Conservation (phyloP, 2,888 invertebrate species). For the Aplocera efformata region DNA sequence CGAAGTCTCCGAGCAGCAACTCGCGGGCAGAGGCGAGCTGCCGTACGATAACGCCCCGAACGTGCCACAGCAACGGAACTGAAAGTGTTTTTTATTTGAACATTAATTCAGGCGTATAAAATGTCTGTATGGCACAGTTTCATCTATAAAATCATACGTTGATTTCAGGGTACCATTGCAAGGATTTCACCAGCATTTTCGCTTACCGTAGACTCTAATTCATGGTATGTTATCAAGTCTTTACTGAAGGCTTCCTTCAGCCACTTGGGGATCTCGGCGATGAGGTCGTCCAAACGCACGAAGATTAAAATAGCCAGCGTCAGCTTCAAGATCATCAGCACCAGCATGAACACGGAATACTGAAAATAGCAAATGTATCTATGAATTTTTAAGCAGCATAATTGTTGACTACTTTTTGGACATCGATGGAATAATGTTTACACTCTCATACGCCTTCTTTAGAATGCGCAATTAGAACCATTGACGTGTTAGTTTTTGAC, state of each 20-base stretch:
- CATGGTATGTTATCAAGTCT: conserved; percentile 72
- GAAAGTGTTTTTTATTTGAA: no score
- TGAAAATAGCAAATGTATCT: conserved; percentile 53
- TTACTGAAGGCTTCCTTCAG: conserved; percentile 66
- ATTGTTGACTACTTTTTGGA: no score
- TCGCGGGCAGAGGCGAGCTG: conserved; percentile 41
- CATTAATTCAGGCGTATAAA: no score
- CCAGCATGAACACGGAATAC: conserved; percentile 85
- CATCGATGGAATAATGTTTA: no score
- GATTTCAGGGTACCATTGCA: no score
- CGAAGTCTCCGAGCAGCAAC: conserved; percentile 59
- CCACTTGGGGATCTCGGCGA: conserved; percentile 67
- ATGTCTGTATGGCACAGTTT: no score
- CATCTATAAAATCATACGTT: no score
- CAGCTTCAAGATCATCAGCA: conserved; percentile 85
- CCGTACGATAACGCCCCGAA: conserved; percentile 54
- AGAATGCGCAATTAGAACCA: no score
- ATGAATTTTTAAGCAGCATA: no score
- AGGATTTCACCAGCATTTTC: no score
- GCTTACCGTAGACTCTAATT: conserved; percentile 81
- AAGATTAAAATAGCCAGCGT: conserved; percentile 83
- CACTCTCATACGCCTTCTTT: no score
- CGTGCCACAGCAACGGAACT: conserved; percentile 82
- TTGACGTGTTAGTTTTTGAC: no score
- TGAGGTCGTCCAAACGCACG: conserved; percentile 77